phyloP scores from a whole-genome alignment of 2,113 vertebrate genomes.

The Pelecanoides urinatrix region DNA sequence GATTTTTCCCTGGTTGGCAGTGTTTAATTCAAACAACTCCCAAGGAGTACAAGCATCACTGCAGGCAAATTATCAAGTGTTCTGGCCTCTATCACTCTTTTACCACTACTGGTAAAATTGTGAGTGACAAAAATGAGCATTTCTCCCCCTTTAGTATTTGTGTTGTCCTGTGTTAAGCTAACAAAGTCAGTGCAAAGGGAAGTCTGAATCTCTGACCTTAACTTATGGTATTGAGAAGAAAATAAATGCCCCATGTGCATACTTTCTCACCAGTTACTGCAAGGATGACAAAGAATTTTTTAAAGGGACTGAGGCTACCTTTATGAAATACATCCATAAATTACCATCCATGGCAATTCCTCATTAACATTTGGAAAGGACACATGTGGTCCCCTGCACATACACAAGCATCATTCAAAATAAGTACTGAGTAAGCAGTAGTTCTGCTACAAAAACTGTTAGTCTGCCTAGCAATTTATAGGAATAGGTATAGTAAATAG shows the following conservation, averaged over 20 bases:
- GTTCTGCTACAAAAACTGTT: not conserved
- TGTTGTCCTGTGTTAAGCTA: not conserved
- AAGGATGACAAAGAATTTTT: not conserved
- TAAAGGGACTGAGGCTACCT: not conserved
- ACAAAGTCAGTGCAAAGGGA: conserved; percentile 2
- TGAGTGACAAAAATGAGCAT: conserved; percentile 56
- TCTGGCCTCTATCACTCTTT: conserved; percentile 52
- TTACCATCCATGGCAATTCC: not conserved
- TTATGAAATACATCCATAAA: not conserved
- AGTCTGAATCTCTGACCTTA: not conserved
- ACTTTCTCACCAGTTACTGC: not conserved
- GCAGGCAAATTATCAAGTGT: conserved; percentile 80
- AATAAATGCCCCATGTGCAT: not conserved
- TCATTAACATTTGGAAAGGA: conserved; percentile 31
- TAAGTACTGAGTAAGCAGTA: conserved; percentile 39
- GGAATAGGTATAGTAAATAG: not conserved
- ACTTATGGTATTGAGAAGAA: not conserved
- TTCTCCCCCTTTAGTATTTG: not conserved
- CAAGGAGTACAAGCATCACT: conserved; percentile 68
- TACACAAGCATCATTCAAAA: not conserved
- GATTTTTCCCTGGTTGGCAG: conserved; percentile 78
- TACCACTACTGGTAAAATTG: conserved; percentile 57
- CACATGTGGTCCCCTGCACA: not conserved
- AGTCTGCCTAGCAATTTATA: conserved; percentile 2
- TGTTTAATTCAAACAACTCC: conserved; percentile 82